Evolutionary conservation across 2,113 vertebrate species (phyloP), one percentile per base, ranked within the genome.

Genomic region (Eolophus roseicapilla): DNA sequence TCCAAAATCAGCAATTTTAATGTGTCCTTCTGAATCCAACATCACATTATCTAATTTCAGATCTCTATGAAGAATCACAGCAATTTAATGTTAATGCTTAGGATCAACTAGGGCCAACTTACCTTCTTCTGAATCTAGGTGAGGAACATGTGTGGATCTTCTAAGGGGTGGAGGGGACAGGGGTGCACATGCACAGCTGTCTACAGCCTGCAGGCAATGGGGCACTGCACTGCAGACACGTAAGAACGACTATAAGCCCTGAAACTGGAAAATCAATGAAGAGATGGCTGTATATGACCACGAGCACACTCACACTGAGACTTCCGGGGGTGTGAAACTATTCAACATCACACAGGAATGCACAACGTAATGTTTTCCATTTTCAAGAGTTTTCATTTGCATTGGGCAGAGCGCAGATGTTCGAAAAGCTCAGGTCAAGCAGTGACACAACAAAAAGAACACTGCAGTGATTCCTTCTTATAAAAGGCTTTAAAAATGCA

Each of bases 1-100:
- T 79, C 99, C 99, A 50, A 99, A 99, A 96, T 99, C 99, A 29
- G 99, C 99, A 21, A 99, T 99, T 97, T 99, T 99, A 82, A 99
- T 99, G 95, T 99, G 99, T 47, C 99, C 99, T 97, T 99, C 99
- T 3, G 97, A 98, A 90, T 99, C 99, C 97, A 99, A 93, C 99
- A 99, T 99, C 95, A 99, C 99, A 5, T 99, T 99, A 65, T 99
- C 99, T 86, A 99, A 97, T 97, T 99, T 99, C 94, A 99, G 98
- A 95, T 99, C 99, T 97, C 99, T 99, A 80, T 8, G 83, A 71
- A 93, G 94, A 96, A 97, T 90, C 46, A 92, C 77, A 96, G 64
- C 1, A 52, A 78, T 81, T 67, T 33, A 62, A 82, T 35, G 53
- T 95, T 91, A 93, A 85, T 46, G 31, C 27, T 90, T 74, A 80